Conservation (phyloP, 1,140 invertebrate genomes). For the Papilio dardanus region DNA sequence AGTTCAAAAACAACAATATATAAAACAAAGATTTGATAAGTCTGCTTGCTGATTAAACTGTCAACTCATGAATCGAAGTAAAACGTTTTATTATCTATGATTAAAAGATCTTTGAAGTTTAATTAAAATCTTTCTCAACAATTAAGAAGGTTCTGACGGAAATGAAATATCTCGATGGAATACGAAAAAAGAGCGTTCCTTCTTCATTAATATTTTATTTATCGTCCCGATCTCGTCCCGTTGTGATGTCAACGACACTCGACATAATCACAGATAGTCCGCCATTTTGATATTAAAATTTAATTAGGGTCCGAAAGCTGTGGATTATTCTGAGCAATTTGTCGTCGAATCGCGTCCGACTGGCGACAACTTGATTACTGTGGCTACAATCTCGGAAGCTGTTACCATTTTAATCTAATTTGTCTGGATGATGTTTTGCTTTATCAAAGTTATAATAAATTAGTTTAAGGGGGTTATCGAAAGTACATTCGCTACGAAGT, state of each 20-base stretch:
- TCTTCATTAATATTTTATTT: slow-evolving; percentile 24
- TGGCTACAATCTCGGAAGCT: background rate
- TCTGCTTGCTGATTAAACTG: too few relatives aligned
- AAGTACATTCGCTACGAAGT: too few relatives aligned
- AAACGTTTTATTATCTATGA: background rate
- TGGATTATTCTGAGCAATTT: slow-evolving; percentile 28
- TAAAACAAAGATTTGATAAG: too few relatives aligned
- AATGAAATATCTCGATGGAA: slow-evolving; percentile 12
- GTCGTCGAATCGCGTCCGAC: slow-evolving; percentile 1
- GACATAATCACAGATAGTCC: slow-evolving; percentile 16
- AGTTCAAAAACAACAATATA: too few relatives aligned
- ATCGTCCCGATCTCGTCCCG: slow-evolving; percentile 16
- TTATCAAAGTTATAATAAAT: background rate
- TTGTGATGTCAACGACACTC: slow-evolving; percentile 9
- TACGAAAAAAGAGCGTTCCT: background rate
- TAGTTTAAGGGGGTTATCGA: too few relatives aligned
- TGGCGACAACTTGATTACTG: slow-evolving; percentile 30
- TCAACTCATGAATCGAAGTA: background rate
- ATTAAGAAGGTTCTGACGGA: background rate
- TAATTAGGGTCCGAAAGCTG: slow-evolving; percentile 19
- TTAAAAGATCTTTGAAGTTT: background rate
- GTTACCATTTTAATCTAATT: slow-evolving; percentile 16
- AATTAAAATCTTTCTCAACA: background rate
- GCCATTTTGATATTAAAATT: slow-evolving; percentile 37
- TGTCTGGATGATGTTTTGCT: background rate